Conservation (phyloP, 2,113 vertebrate genomes). For the Callospermophilus lateralis region DNA sequence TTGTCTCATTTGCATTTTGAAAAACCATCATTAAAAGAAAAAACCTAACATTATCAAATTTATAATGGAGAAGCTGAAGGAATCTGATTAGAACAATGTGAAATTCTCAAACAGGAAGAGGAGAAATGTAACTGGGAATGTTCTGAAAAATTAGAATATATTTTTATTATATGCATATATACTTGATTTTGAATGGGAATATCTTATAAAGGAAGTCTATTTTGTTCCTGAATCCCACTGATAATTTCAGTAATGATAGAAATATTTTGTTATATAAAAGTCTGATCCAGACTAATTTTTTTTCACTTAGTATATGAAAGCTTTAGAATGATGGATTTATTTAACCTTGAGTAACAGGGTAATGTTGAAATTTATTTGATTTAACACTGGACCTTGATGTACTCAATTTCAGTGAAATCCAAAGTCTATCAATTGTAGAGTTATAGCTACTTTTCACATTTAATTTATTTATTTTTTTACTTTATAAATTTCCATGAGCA, state of each 20-base stretch:
- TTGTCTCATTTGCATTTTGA: background rate
- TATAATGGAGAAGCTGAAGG: background rate
- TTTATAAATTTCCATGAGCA: background rate
- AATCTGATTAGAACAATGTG: background rate
- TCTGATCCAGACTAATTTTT: background rate
- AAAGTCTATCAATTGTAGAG: background rate
- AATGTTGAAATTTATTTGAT: background rate
- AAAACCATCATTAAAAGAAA: background rate
- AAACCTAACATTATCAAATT: background rate
- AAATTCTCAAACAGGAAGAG: background rate
- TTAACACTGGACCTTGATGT: background rate
- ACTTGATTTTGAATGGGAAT: background rate
- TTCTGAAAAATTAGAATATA: background rate
- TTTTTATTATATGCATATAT: background rate
- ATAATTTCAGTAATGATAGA: constrained; percentile 11
- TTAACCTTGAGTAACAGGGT: background rate
- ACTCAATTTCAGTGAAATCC: background rate
- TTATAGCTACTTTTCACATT: background rate
- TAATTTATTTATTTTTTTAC: background rate
- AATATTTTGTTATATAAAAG: background rate
- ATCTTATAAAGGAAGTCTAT: background rate
- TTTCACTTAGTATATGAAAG: background rate
- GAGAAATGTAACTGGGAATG: background rate
- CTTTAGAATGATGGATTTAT: background rate
- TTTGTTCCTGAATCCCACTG: background rate